Base-by-base conservation (phyloP, 1,140 invertebrate genomes). In the Pentalonia nigronervosa region DNA sequence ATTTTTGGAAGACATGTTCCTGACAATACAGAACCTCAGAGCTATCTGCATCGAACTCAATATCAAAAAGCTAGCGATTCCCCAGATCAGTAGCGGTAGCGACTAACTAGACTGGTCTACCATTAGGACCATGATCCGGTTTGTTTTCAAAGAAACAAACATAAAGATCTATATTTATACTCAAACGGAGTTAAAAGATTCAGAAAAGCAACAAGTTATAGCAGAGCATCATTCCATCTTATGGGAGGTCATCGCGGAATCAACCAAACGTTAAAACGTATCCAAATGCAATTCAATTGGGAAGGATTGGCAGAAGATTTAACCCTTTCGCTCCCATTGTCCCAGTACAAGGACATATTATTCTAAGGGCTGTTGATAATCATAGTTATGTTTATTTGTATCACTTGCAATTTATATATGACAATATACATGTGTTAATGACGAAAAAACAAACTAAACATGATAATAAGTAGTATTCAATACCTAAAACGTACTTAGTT, bases 271-370 rank as follows among this genome's bases (percentile, higher is more conserved):
- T 56, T 56, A 2, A 56, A 25, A 7, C 53, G 53, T 7, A 56
- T 56, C 9, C 53, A 56, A 8, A 7, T 7, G 8, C 23, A 56
- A 30, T 94, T 93, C 34, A 56, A 93, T 34, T 93, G 94, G 94
- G 53, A 93, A 20, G 93, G 94, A 14, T 94, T 94, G 21, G 56
- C 36, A 6, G 30, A 87, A 25, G 56, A 87, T 23, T 41, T 93
- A n/a, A 93, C n/a, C n/a, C n/a, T n/a, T n/a, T n/a, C n/a, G n/a
- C n/a, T n/a, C n/a, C n/a, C n/a, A n/a, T n/a, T n/a, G n/a, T n/a
- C n/a, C n/a, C n/a, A n/a, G n/a, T n/a, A n/a, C n/a, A n/a, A n/a
- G n/a, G n/a, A n/a, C n/a, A n/a, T n/a, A n/a, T n/a, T n/a, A n/a
- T n/a, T n/a, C n/a, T n/a, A n/a, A n/a, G n/a, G n/a, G n/a, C n/a